These are phyloP conservation scores for Bambusicola thoracicus DNA, from an alignment of 2,113 vertebrate genomes.

Conservation along the genomic window DNA sequence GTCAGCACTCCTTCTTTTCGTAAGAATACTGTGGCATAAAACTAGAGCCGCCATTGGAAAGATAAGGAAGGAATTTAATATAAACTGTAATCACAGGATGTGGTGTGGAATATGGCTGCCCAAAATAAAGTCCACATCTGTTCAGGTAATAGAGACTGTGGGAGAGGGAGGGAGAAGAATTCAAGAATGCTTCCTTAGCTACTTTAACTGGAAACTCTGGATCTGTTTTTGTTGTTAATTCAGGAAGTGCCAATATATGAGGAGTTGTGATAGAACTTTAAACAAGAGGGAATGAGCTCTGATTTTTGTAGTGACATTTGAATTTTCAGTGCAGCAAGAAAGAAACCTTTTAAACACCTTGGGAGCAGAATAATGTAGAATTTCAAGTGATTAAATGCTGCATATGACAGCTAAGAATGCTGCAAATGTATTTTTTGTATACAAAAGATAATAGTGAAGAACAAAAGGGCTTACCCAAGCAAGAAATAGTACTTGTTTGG, in stretches of 20 bases:
- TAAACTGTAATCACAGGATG: background rate
- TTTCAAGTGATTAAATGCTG: background rate
- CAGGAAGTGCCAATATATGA: background rate
- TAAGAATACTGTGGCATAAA: background rate
- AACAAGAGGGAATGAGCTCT: background rate
- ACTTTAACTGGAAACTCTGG: background rate
- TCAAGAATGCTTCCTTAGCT: background rate
- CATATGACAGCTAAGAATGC: background rate
- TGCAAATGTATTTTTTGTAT: background rate
- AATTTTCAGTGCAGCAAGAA: background rate
- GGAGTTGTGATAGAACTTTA: background rate
- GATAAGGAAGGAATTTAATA: slow-evolving; percentile 44
- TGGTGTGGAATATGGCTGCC: background rate
- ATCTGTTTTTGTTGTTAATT: slow-evolving; percentile 22
- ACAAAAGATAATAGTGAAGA: background rate
- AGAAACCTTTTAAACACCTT: background rate
- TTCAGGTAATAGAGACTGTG: slow-evolving; percentile 20
- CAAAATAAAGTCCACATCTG: slow-evolving; percentile 16
- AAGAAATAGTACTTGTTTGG: background rate
- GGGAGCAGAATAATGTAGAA: background rate
- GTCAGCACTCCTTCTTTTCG: background rate
- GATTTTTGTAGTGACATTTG: slow-evolving; percentile 1
- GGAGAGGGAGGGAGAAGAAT: background rate
- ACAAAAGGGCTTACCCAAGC: background rate
- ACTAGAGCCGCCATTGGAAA: background rate